Evolutionary conservation across 2,888 invertebrate species (phyloP).

Genomic region (Campoplex capitator): DNA sequence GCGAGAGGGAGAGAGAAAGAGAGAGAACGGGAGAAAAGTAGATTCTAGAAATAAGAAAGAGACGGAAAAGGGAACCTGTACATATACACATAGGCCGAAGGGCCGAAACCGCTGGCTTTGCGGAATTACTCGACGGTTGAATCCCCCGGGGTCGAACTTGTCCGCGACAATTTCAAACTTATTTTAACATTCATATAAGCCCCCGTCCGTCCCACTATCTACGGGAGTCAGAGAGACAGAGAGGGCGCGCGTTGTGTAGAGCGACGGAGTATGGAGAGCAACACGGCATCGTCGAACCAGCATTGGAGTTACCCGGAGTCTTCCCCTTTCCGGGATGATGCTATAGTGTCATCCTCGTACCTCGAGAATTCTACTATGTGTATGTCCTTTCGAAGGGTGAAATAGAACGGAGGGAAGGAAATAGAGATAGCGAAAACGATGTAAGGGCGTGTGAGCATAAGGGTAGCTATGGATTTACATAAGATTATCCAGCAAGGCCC

Average conservation of each 20-base stretch:
- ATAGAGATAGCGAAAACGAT: conserved; percentile 59
- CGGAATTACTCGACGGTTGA: conserved; percentile 83
- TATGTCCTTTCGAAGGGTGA: conserved; percentile 54
- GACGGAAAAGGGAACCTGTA: conserved; percentile 26
- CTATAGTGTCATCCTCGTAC: conserved; percentile 53
- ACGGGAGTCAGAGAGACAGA: conserved; percentile 33
- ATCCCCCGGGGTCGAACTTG: conserved; percentile 83
- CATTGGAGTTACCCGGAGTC: conserved; percentile 65
- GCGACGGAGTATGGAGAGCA: conserved; percentile 43
- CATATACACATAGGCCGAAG: conserved; percentile 75
- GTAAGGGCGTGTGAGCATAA: conserved; percentile 78
- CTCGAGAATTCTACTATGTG: conserved; percentile 45
- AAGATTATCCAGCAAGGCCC: conserved; percentile 80
- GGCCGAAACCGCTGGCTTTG: conserved; percentile 83
- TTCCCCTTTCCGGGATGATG: conserved; percentile 54
- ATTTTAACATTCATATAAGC: conserved; percentile 85
- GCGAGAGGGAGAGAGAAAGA: conserved; percentile 2
- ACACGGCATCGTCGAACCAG: conserved; percentile 63
- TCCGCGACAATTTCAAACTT: conserved; percentile 85
- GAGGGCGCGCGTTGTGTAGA: conserved; percentile 3
- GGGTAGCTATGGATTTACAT: conserved; percentile 82
- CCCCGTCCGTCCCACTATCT: conserved; percentile 74
- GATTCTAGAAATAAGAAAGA: conserved; percentile 27
- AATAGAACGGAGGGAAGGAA: conserved; percentile 61
- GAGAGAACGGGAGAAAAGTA: conserved; percentile 11